Conservation (phyloP, 1,140 invertebrate genomes). For the Cotesia typhae region DNA sequence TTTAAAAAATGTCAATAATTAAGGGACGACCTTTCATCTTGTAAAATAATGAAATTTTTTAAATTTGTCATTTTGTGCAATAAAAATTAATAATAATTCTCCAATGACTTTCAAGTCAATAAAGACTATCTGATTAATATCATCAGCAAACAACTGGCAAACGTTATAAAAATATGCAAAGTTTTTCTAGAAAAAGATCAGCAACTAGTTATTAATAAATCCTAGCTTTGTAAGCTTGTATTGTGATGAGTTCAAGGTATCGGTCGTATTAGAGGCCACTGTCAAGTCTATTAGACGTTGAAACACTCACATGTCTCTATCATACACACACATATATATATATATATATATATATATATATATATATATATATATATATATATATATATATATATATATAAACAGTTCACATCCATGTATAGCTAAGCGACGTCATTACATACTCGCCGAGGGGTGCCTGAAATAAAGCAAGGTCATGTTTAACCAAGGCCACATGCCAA, state of each 20-base stretch:
- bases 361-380: slow-evolving; percentile 1
- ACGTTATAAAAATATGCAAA: slow-evolving; percentile 5
- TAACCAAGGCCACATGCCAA: slow-evolving; percentile 49
- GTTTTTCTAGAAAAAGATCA: background rate
- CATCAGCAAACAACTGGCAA: background rate
- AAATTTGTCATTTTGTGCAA: too few relatives aligned
- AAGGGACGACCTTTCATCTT: too few relatives aligned
- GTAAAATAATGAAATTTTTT: too few relatives aligned
- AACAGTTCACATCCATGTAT: slow-evolving; percentile 31
- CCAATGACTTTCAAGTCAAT: too few relatives aligned
- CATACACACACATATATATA: background rate
- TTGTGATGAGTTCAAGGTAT: slow-evolving; percentile 35
- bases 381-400: background rate
- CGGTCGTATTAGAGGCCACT: slow-evolving; percentile 25
- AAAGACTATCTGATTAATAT: background rate
- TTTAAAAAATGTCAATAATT: too few relatives aligned
- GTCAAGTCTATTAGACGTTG: slow-evolving; percentile 20
- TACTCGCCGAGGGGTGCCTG: slow-evolving; percentile 44
- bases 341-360: background rate
- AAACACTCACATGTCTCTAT: background rate
- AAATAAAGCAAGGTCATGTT: slow-evolving; percentile 59
- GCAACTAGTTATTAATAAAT: slow-evolving; percentile 28
- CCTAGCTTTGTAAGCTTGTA: background rate
- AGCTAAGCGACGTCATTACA: slow-evolving; percentile 43
- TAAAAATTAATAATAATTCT: too few relatives aligned